A percentile compares a stretch with the other conserved stretches of the same genome.
Conservation (phyloP, 2,888 invertebrate species). For the Campopleginae sp. region DNA sequence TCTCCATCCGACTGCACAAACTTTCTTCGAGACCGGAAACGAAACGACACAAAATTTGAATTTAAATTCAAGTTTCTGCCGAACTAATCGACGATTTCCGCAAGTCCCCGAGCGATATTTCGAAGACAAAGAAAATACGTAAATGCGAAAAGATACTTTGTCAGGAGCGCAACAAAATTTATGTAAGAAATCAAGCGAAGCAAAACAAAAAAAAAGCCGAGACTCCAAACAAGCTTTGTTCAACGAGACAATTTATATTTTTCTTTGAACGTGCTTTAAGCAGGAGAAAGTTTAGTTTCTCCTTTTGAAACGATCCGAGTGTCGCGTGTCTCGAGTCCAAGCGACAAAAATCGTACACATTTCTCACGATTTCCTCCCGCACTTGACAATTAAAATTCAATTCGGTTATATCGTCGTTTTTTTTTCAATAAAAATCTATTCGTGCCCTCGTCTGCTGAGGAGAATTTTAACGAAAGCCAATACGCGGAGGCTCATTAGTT, state of each 20-base stretch:
- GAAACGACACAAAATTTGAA: background rate
- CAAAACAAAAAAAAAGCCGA: background rate
- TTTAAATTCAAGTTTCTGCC: background rate
- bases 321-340: slow-evolving; percentile 11
- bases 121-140: background rate
- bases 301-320: background rate
- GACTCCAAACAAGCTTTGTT: slow-evolving; percentile 1
- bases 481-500: slow-evolving; percentile 44
- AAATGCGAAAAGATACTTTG: background rate
- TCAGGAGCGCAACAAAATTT: background rate
- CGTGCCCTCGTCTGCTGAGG: background rate
- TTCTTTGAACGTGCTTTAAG: background rate
- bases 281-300: slow-evolving; percentile 47
- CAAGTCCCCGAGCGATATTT: background rate
- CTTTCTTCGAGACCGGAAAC: background rate
- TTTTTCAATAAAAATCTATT: slow-evolving; percentile 17
- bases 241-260: slow-evolving; percentile 7
- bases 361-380: slow-evolving; percentile 51
- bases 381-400: slow-evolving; percentile 48
- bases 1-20: background rate
- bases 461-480: slow-evolving; percentile 56
- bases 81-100: background rate
- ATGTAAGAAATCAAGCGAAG: background rate
- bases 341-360: slow-evolving; percentile 21
- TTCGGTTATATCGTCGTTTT: slow-evolving; percentile 10